Percentiles rank a stretch among this genome's conserved stretches.
Evolutionary conservation across 1,140 invertebrate species (phyloP).

Genomic region (Cherax destructor): DNA sequence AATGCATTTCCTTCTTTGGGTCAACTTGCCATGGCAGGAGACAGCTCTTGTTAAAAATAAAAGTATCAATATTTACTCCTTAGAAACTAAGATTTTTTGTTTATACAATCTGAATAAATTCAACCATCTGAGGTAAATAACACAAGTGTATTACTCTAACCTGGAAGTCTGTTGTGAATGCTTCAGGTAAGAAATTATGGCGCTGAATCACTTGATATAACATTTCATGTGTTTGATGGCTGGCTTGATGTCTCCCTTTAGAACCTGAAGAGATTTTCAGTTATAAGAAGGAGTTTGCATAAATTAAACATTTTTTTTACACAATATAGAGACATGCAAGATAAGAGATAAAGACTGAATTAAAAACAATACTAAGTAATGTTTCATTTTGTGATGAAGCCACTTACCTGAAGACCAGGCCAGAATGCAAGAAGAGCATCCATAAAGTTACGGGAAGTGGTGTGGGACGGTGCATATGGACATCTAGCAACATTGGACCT

Average conservation of each 20-base stretch:
- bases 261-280: conserved; percentile 77
- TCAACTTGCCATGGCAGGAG: too few species aligned
- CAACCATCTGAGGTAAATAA: background rate
- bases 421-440: conserved; percentile 97
- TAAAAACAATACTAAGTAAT: background rate
- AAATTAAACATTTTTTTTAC: background rate
- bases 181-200: conserved; percentile 98
- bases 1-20: too few species aligned
- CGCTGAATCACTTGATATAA: conserved; percentile 95
- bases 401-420: conserved; percentile 94
- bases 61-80: too few species aligned
- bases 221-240: conserved; percentile 98
- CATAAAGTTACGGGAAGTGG: conserved; percentile 98
- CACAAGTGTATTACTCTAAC: conserved; percentile 75
- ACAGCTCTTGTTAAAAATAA: too few species aligned
- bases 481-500: conserved; percentile 95
- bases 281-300: background rate
- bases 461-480: conserved; percentile 98
- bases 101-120: background rate
- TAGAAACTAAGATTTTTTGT: too few species aligned
- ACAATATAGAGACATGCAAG: background rate
- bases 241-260: conserved; percentile 95
- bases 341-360: background rate
- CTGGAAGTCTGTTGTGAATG: conserved; percentile 95
- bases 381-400: background rate